Percentiles rank a stretch among this genome's conserved stretches.
Evolutionary conservation across 2,888 invertebrate species (phyloP).

Genomic region (Tiliacea aurago): DNA sequence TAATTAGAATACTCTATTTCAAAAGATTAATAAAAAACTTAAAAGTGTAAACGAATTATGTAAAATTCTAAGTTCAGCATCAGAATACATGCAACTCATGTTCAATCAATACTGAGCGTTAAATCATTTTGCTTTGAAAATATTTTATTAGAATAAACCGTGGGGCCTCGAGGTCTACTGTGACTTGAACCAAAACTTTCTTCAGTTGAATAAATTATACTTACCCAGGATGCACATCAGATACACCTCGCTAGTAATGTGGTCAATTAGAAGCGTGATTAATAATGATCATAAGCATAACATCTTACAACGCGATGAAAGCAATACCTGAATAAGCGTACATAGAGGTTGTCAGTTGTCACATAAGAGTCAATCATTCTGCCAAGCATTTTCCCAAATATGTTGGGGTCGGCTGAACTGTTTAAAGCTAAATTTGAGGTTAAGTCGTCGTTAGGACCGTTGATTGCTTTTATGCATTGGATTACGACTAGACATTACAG

Average conservation of each 20-base stretch:
- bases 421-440: too few species aligned
- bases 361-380: too few species aligned
- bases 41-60: neutral
- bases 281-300: neutral
- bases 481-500: too few species aligned
- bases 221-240: neutral
- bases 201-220: neutral
- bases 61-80: neutral
- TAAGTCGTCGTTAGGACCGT: too few species aligned
- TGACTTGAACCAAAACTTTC: neutral
- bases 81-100: neutral
- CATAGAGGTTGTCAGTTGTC: neutral
- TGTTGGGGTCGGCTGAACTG: too few species aligned
- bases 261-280: neutral
- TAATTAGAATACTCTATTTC: neutral
- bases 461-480: too few species aligned
- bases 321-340: neutral
- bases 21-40: neutral
- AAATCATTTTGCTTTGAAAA: constrained; percentile 1
- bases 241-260: neutral
- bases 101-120: neutral
- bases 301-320: constrained; percentile 2
- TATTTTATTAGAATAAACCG: neutral
- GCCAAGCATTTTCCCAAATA: too few species aligned
- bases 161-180: neutral